Base-by-base conservation (phyloP, 2,113 vertebrate species). In the Pomatorhinus ruficollis region DNA sequence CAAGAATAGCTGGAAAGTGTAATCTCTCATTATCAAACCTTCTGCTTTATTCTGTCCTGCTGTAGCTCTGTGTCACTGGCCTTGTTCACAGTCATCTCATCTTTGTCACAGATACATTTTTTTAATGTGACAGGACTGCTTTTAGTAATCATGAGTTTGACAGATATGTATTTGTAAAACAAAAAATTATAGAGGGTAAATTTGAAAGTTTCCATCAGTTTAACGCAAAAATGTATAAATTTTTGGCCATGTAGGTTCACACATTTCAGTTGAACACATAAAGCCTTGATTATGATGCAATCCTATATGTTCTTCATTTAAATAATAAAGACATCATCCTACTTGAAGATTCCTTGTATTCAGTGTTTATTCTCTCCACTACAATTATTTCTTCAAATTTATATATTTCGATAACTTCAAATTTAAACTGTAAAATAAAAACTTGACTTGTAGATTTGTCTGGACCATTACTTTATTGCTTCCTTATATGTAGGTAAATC, bases 21-120 rank as follows among this genome's bases (percentile, higher is more conserved):
- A 98, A 97, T 98, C 97, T 98, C 98, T 99, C 98, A 99, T 99
- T 99, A 98, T 98, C 98, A 98, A 98, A 98, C 96, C 97, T 97
- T 97, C 98, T 98, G 97, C 96, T 98, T 96, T 95, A 85, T 96
- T 97, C 97, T 96, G 95, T 98, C 98, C 97, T 95, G 97, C 97
- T 97, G 96, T 95, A 98, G 91, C 95, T 97, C 93, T 50, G 85
- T 98, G 98, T 96, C 87, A 92, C 33, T 52, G 94, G 90, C 93
- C 95, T 96, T 95, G 96, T 96, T 98, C 98, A 89, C 94, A 97
- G 97, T 97, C 97, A 97, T 97, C 97, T 87, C 66, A 90, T 97
- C 96, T 97, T 95, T 95, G 95, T 96, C 91, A 97, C 95, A 97
- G 97, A 97, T 98, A 90, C 74, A 45, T 89, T 83, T 98, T 98